Base-by-base conservation (phyloP, 2,797 vertebrate species). In the Pantherophis vulpinus region DNA sequence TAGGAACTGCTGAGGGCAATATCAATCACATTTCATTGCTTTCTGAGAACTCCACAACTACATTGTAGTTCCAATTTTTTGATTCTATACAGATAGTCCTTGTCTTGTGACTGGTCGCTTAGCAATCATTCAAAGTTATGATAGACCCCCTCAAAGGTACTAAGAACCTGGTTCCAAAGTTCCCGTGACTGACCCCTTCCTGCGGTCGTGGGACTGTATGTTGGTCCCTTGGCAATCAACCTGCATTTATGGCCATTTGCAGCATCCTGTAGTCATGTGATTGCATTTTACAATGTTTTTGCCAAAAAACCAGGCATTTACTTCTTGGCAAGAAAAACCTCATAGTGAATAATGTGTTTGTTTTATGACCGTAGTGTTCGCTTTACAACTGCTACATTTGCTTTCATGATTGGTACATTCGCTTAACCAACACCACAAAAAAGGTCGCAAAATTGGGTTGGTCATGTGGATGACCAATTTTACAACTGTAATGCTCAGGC, bases 21-120 rank as follows among this genome's bases (percentile, higher is more conserved):
- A 42, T 87, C 42, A 66, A 96, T 87, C 96, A 95, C 94, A 94
- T 94, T 94, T 93, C 60, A 90, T 47, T 94, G 87, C 70, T 79
- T 92, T 92, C 74, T 91, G 42, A 11, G 87, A 94, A 93, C 94
- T 86, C 55, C 91, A 54, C 90, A 90, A 83, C 59, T 95, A 87
- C 95, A 95, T 93, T 91, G 37, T 91, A 91, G 16, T 70, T 89
- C 86, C 92, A 88, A 37, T 63, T 96, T 42, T 91, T 94, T 93
- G 91, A 93, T 66, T 93, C 94, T 83, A 92, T 93, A 93, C n/a
- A 32, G n/a, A 5, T 32, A 9, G 2, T 20, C 7, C 32, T 74
- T 74, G n/a, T 74, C n/a, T 74, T 74, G 18, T 18, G 66, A 37
- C n/a, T 74, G 66, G n/a, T 74, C 5, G 18, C 16, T 74, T 74